These are phyloP conservation scores for Conger conger DNA, from an alignment of 2,113 vertebrate genomes.

Conservation along the genomic window DNA sequence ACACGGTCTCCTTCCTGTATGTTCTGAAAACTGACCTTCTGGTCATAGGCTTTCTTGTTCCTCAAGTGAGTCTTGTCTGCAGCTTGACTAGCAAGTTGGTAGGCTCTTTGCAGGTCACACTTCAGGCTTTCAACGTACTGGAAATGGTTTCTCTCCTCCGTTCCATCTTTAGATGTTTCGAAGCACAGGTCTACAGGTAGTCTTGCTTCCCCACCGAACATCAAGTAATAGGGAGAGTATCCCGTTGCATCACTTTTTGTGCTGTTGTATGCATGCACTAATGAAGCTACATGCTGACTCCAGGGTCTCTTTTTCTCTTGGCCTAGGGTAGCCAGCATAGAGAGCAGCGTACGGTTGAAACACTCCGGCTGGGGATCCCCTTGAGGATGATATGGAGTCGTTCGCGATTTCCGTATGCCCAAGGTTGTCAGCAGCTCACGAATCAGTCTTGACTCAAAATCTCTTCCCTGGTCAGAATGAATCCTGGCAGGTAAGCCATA, in stretches of 20 bases:
- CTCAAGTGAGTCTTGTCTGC: constrained; percentile 17
- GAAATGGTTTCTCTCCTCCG: background rate
- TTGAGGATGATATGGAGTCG: too few relatives aligned
- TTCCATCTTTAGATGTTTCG: background rate
- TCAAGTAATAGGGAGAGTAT: background rate
- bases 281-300: background rate
- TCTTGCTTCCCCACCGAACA: background rate
- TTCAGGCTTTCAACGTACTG: constrained; percentile 26
- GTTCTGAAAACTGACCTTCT: constrained; percentile 18
- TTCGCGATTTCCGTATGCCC: background rate
- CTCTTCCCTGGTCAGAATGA: background rate
- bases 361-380: background rate
- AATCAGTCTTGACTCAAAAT: background rate
- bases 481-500: too few relatives aligned
- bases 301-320: background rate
- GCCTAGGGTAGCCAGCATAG: constrained; percentile 10
- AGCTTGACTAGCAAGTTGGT: constrained; percentile 15
- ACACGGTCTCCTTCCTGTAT: constrained; percentile 27
- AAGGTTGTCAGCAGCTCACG: background rate
- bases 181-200: constrained; percentile 20
- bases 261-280: constrained; percentile 8
- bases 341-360: constrained; percentile 14
- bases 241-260: constrained; percentile 22
- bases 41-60: constrained; percentile 30
- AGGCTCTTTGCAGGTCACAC: constrained; percentile 24